Conservation (phyloP, 2,113 vertebrate genomes). For the Tyto alba region DNA sequence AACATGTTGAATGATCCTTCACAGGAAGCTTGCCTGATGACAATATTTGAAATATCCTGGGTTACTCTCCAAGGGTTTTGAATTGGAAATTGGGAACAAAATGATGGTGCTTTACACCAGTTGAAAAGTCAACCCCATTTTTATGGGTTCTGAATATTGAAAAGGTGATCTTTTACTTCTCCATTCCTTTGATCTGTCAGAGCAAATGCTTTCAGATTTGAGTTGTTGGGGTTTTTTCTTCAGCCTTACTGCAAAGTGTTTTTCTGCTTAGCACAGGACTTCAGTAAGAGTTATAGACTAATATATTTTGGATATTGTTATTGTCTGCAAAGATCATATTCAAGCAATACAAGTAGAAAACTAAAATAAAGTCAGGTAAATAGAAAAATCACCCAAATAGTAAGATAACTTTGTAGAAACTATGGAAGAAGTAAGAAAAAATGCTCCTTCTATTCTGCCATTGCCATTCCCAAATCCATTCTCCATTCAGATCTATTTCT, state of each 20-base stretch:
- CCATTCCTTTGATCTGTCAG: neutral
- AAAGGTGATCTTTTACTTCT: neutral
- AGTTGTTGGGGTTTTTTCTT: neutral
- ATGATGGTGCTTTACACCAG: neutral
- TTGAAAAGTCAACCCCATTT: neutral
- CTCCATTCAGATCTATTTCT: neutral
- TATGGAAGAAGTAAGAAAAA: neutral
- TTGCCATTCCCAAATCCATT: neutral
- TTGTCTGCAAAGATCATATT: neutral
- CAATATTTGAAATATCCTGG: neutral
- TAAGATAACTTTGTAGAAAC: neutral
- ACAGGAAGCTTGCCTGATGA: neutral
- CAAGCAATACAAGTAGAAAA: neutral
- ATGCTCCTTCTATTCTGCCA: neutral
- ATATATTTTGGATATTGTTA: neutral
- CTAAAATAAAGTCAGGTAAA: neutral
- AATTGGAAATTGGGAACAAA: neutral
- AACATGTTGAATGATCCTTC: rapidly evolving
- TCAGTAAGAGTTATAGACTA: neutral
- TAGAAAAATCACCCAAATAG: neutral
- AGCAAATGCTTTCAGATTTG: neutral
- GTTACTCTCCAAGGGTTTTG: neutral
- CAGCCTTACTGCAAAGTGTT: neutral
- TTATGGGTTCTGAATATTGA: neutral
- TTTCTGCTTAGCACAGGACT: neutral